Evolutionary conservation across 2,113 vertebrate genomes (phyloP), one percentile per base, ranked within the genome.

Genomic region (Microtus richardsoni): DNA sequence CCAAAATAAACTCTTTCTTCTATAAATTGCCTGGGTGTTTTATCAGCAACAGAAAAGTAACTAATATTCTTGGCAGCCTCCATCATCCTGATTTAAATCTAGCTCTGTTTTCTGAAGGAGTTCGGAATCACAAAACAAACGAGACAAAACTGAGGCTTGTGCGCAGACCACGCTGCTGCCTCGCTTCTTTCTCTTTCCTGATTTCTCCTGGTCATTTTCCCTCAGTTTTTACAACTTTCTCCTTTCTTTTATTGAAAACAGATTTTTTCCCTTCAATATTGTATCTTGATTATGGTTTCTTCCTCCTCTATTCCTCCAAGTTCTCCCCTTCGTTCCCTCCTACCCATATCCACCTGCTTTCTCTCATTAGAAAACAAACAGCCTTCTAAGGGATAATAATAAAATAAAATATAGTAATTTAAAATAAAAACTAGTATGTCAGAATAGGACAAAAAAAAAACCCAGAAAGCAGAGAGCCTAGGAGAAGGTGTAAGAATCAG

Each of bases 41-140:
- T 84, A 84, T 84, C 58, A 84, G 80, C 80, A 62, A 84, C 58
- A 64, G 80, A 64, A 64, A 30, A 84, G 80, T 64, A 84, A 84
- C n/a, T 84, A 84, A 84, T 64, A 62, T 84, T 9, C 26, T 84
- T 84, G 80, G 80, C 80, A 64, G 58, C 80, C 44, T 84, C 80
- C 44, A 28, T 62, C 80, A 84, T 84, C 39, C 58, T 2, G 2
- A 26, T 44, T 64, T 84, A 84, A 84, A 84, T 84, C 62, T 84
- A 84, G 80, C n/a, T 19, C 39, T 13, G 26, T 44, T 41, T 64
- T 30, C 80, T 17, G 58, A 84, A 64, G 80, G 80, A 84, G 26
- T 64, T 84, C 39, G 30, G 58, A 41, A 44, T 41, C 80, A 8
- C 58, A 41, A 62, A 83, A 17, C 54, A 83, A 60, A 54, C 54